A percentile compares a stretch with the other conserved stretches of the same genome.
phyloP scores from a whole-genome alignment of 2,113 vertebrate genomes.

The Perca schrenkii region DNA sequence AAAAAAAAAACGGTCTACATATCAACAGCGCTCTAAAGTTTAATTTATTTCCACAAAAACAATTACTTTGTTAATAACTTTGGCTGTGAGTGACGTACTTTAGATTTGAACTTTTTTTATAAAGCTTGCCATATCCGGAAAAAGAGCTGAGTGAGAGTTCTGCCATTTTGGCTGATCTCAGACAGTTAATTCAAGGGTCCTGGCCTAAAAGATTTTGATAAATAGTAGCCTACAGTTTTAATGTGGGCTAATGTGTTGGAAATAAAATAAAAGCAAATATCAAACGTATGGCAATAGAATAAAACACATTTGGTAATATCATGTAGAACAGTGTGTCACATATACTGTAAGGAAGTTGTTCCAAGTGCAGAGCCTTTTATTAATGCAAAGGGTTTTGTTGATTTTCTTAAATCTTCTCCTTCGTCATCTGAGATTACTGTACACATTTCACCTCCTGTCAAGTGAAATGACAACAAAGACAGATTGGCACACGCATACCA shows the following conservation, averaged over 20 bases:
- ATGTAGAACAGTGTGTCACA: too few relatives aligned
- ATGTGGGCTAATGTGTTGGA: not conserved
- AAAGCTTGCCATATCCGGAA: not conserved
- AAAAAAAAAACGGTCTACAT: too few relatives aligned
- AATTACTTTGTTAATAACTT: not conserved
- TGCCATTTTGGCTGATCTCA: fast-evolving
- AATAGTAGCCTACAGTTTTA: not conserved
- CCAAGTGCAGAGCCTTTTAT: not conserved
- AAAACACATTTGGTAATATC: not conserved
- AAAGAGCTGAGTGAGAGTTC: constrained; percentile 17
- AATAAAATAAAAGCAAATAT: not conserved
- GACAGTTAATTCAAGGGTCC: not conserved
- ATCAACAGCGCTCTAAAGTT: too few relatives aligned
- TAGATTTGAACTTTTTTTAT: too few relatives aligned
- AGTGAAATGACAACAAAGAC: not conserved
- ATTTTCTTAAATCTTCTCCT: not conserved
- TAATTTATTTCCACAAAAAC: not conserved
- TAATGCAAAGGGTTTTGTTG: not conserved
- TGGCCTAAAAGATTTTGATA: not conserved
- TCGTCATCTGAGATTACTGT: not conserved
- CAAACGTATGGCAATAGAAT: not conserved
- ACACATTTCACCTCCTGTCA: not conserved
- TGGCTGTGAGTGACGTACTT: too few relatives aligned
- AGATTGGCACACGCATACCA: not conserved
- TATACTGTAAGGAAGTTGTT: not conserved